Percentiles rank a stretch among this genome's conserved stretches.
Evolutionary conservation across 2,888 invertebrate species (phyloP).

Genomic region (Disparrhopalites patrizii): DNA sequence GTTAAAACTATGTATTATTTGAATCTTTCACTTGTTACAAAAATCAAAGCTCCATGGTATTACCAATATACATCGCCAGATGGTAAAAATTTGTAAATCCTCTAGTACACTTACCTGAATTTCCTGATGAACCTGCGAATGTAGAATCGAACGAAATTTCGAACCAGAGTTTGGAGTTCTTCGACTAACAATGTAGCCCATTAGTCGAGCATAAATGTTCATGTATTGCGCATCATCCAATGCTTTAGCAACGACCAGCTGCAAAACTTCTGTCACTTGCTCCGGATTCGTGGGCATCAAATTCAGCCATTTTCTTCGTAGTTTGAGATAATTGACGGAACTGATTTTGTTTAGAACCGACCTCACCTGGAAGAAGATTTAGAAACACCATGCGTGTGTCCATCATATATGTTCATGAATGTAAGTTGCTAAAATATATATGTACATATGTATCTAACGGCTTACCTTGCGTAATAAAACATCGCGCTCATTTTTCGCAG

Average conservation of each 20-base stretch:
- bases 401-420: neutral
- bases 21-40: too few relatives aligned
- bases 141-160: constrained; percentile 39
- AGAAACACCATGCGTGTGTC: too few relatives aligned
- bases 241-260: constrained; percentile 42
- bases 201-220: constrained; percentile 45
- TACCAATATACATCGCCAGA: neutral
- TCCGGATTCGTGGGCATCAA: constrained; percentile 37
- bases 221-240: constrained; percentile 45
- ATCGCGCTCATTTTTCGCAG: constrained; percentile 45
- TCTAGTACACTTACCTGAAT: constrained; percentile 23
- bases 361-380: constrained; percentile 39
- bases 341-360: constrained; percentile 47
- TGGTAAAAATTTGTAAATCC: neutral
- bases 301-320: constrained; percentile 43
- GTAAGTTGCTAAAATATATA: too few relatives aligned
- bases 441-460: neutral
- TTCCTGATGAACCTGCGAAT: constrained; percentile 42
- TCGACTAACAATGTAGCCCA: constrained; percentile 36
- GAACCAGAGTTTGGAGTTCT: constrained; percentile 31
- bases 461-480: constrained; percentile 43
- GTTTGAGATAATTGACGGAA: constrained; percentile 42
- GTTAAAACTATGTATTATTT: neutral
- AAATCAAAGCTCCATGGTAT: neutral
- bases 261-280: constrained; percentile 40